These are phyloP conservation scores for Colostygia pectinataria DNA, from an alignment of 2,888 invertebrate species.

Conservation along the genomic window DNA sequence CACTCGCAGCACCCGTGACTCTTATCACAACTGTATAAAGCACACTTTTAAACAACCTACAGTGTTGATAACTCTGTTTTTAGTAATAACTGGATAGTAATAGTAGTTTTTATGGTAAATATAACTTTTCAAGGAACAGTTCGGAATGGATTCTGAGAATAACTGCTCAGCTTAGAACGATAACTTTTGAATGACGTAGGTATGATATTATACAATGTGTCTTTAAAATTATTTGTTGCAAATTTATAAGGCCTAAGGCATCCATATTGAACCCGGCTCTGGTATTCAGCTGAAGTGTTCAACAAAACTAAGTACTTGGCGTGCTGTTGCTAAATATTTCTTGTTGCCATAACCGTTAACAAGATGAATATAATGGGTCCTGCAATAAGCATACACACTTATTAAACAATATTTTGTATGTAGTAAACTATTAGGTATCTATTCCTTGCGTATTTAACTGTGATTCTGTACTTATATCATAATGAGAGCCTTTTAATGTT, in stretches of 20 bases:
- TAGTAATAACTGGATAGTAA: constrained; percentile 35
- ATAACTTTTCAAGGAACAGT: constrained; percentile 24
- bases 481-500: too few species aligned
- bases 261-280: too few species aligned
- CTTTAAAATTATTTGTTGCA: constrained; percentile 11
- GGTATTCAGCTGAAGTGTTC: neutral
- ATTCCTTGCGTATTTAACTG: too few species aligned
- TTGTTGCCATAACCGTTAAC: constrained; percentile 8
- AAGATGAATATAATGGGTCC: constrained; percentile 1
- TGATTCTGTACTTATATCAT: too few species aligned
- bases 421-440: too few species aligned
- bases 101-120: constrained; percentile 39
- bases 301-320: constrained; percentile 2
- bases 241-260: constrained; percentile 6
- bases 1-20: constrained; percentile 18
- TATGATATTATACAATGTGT: constrained; percentile 8
- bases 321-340: neutral
- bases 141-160: constrained; percentile 12
- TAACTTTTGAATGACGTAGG: constrained; percentile 2
- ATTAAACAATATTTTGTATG: too few species aligned
- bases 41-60: constrained; percentile 14
- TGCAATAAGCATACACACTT: neutral
- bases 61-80: constrained; percentile 20
- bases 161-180: constrained; percentile 3
- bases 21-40: constrained; percentile 28